Conservation (phyloP, 2,888 invertebrate species). For the Zele albiditarsus region DNA sequence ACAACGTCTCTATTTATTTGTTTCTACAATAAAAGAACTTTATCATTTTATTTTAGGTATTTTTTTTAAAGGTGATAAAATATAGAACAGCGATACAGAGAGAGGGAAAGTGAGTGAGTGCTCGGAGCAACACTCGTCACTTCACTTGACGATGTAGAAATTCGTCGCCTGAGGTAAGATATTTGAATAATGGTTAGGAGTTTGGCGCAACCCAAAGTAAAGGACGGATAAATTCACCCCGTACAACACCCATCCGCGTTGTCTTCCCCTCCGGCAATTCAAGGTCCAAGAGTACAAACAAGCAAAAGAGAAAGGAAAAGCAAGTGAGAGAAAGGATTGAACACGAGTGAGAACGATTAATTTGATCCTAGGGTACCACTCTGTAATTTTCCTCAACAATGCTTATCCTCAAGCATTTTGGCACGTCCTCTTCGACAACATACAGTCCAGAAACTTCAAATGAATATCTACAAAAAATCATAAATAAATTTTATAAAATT, state of each 20-base stretch:
- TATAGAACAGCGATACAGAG: too few species aligned
- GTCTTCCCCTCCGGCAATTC: conserved; percentile 25
- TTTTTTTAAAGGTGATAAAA: neutral
- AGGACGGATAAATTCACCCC: conserved; percentile 10
- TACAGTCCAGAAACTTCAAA: neutral
- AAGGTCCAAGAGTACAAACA: conserved; percentile 30
- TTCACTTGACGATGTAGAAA: conserved; percentile 25
- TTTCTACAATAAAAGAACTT: neutral
- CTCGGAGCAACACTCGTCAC: conserved; percentile 34
- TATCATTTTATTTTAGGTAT: neutral
- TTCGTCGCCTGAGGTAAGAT: conserved; percentile 1
- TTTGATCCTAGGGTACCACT: conserved; percentile 32
- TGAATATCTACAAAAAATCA: conserved; percentile 25
- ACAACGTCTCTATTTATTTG: neutral
- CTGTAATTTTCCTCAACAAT: conserved; percentile 36
- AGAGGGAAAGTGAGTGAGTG: neutral
- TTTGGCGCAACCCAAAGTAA: conserved; percentile 2
- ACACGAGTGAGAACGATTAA: conserved; percentile 23
- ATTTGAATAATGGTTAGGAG: conserved; percentile 23
- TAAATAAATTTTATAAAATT: conserved; percentile 27
- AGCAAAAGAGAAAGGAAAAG: conserved; percentile 6
- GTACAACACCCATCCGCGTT: conserved; percentile 31
- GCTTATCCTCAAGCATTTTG: conserved; percentile 35
- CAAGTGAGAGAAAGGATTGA: conserved; percentile 1
- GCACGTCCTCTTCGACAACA: conserved; percentile 25